Evolutionary conservation across 1,140 invertebrate species (phyloP).

Genomic region (Drosophila ohnishii): DNA sequence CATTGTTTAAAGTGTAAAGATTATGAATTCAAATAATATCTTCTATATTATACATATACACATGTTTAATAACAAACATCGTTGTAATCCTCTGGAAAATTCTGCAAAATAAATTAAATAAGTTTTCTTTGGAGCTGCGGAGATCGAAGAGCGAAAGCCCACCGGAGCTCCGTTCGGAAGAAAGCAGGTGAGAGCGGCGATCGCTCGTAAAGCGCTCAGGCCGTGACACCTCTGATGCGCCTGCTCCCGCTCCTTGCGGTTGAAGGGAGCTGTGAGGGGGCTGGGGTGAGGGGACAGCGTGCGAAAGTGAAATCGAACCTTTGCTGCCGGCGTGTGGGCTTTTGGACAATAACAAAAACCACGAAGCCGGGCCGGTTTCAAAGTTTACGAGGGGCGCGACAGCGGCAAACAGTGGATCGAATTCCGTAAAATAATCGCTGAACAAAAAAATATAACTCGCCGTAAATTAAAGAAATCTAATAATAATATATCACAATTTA

Average conservation of each 20-base stretch:
- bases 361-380: constrained; percentile 63
- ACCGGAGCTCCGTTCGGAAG: constrained; percentile 46
- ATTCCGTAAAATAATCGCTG: neutral
- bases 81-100: constrained; percentile 18
- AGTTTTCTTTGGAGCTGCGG: constrained; percentile 22
- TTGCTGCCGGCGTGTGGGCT: constrained; percentile 77
- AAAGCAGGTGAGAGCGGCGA: constrained; percentile 64
- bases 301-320: constrained; percentile 81
- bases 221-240: constrained; percentile 49
- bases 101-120: constrained; percentile 1
- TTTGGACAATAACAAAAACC: constrained; percentile 52
- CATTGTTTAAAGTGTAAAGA: neutral
- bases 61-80: neutral
- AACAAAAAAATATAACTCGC: neutral
- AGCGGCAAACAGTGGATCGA: constrained; percentile 34
- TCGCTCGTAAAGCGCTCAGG: constrained; percentile 47
- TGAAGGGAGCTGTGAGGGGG: neutral
- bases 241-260: constrained; percentile 17
- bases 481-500: neutral
- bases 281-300: constrained; percentile 57
- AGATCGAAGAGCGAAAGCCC: constrained; percentile 44
- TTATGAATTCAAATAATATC: neutral
- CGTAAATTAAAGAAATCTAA: neutral
- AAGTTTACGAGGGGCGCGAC: constrained; percentile 60
- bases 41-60: too few species aligned